Evolutionary conservation across 2,113 vertebrate genomes (phyloP), one percentile per base, ranked within the genome.

Genomic region (Peromyscus leucopus): DNA sequence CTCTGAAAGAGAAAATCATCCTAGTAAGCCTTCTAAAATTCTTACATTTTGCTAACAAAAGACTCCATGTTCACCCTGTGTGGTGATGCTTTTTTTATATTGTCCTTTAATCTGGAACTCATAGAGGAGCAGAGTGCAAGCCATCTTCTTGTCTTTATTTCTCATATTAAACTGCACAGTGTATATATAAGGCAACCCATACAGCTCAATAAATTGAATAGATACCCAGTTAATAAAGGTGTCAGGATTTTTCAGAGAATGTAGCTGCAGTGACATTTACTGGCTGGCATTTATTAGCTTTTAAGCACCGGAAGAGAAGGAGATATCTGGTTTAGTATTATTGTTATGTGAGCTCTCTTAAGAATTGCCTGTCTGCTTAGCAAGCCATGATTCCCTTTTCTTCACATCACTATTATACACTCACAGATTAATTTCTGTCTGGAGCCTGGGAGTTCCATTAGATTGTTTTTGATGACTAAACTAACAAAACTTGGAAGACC

Each of bases 391-490:
- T n/a, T 69, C 26, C 21, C 15, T 86, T n/a, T 15, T 46, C 4
- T 72, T 33, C 48, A 16, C 26, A 5, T 8, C 69, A 82, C 51
- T 88, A 63, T 72, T 80, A 61, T 31, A n/a, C 33, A 69, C 0
- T 1, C 51, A 80, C 22, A 96, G 75, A 97, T 93, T 97, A 95
- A 96, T 97, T 94, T 92, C 55, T 90, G 4, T 74, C 80, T 75
- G 39, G n/a, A 82, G 51, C 75, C 91, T 90, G 46, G 76, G 74
- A 89, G 75, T 42, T 85, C 80, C 74, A 92, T 92, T 95, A 67
- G 63, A 89, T 97, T 95, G 79, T 93, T 96, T 96, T 95, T 97
- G 91, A 98, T 92, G 92, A 95, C 93, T 94, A 95, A 96, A 93
- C 97, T 96, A 96, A 93, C 72, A 91, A 78, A 92, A 86, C 93